Evolutionary conservation across 1,140 invertebrate species (phyloP), one percentile per base, ranked within the genome.

Genomic region (Hormaphis cornu): DNA sequence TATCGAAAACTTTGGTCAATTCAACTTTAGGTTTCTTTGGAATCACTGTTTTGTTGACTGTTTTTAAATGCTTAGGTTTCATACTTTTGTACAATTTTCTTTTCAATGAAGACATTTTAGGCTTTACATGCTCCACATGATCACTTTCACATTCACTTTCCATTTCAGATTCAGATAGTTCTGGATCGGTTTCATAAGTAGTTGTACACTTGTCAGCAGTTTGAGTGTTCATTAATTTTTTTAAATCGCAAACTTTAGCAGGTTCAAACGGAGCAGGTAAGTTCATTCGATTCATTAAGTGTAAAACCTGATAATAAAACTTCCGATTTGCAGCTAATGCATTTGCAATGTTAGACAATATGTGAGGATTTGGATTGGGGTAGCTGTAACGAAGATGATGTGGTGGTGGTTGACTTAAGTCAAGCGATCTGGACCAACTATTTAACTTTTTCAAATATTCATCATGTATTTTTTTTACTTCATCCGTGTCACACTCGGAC

Each of bases 251-350:
- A 33, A n/a, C 30, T 50, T 50, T 8, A 0, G 50, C 44, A 8
- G 42, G 44, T 40, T 85, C 82, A 81, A 96, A 95, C n/a, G 93
- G 93, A 70, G 86, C 84, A 37, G 89, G 88, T 50, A 96, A 76
- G 78, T 89, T 91, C 92, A 97, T 95, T 81, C 89, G 93, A 76
- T 96, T 96, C 93, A 97, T 96, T 33, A 97, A 81, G 82, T 97
- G 93, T 54, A 96, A 76, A 7, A 91, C 88, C 83, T 90, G 66
- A 33, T 53, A 69, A 76, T 96, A 96, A 78, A 96, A 91, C 73
- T 86, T 84, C 50, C 87, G 87, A 74, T 90, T 85, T 44, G 82
- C 81, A 63, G 87, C 81, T 50, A 95, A 77, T 53, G 86, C 83
- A 78, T 88, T 83, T 7, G 86, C 83, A 72, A 97, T 94, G 76